A percentile compares a stretch with the other conserved stretches of the same genome.
Evolutionary conservation across 2,113 vertebrate species (phyloP).

Genomic region (Pan troglodytes): NHGRI_mPanTro3-v2.1_pri NC_072403.2:169533501-169534000

Average conservation of each 20-base stretch:
- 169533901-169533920: background rate
- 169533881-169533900: background rate
- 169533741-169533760: background rate
- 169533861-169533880: background rate
- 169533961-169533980: background rate
- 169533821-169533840: background rate
- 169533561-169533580: background rate
- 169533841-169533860: background rate
- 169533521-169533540: background rate
- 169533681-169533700: background rate
- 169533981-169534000: background rate
- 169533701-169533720: background rate
- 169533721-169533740: accelerated
- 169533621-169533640: background rate
- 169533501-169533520: accelerated
- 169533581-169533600: accelerated
- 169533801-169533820: background rate
- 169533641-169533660: background rate
- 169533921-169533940: background rate
- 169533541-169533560: accelerated
- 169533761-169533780: background rate
- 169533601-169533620: background rate
- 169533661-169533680: background rate
- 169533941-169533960: background rate
- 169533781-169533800: background rate